Percentiles rank a stretch among this genome's conserved stretches.
Conservation (phyloP, 2,888 invertebrate species). For the Mystacides longicornis region DNA sequence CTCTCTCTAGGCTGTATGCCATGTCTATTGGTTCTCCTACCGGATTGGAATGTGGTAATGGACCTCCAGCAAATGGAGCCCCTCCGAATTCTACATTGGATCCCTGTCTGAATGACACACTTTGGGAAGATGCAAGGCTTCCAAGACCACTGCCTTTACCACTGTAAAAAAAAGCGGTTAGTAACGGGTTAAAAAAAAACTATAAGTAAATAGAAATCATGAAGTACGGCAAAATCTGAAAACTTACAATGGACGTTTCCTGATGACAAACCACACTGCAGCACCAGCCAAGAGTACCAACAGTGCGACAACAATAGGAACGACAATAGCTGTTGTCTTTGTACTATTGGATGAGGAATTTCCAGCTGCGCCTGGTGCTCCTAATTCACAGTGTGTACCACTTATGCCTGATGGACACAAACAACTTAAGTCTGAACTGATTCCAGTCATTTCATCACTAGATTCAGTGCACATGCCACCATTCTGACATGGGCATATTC, state of each 20-base stretch:
- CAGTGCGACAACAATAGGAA: constrained; percentile 74
- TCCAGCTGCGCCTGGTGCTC: constrained; percentile 53
- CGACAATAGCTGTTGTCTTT: constrained; percentile 52
- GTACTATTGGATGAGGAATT: constrained; percentile 50
- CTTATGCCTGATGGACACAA: constrained; percentile 60
- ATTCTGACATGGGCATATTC: constrained; percentile 78
- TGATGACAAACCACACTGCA: constrained; percentile 73
- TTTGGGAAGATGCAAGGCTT: constrained; percentile 77
- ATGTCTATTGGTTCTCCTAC: constrained; percentile 59
- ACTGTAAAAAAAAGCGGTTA: constrained; percentile 39
- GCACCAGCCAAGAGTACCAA: constrained; percentile 64
- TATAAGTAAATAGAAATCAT: not conserved
- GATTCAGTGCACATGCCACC: constrained; percentile 69
- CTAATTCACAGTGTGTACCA: constrained; percentile 63
- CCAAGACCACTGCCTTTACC: constrained; percentile 75
- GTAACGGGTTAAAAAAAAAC: too few relatives aligned
- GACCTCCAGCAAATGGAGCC: constrained; percentile 36
- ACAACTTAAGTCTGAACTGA: constrained; percentile 55
- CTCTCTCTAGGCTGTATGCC: constrained; percentile 72
- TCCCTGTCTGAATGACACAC: constrained; percentile 88
- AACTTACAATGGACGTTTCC: constrained; percentile 81
- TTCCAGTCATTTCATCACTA: constrained; percentile 32
- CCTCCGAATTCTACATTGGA: constrained; percentile 86
- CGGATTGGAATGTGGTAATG: constrained; percentile 29
- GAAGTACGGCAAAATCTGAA: not conserved